Evolutionary conservation across 2,113 vertebrate species (phyloP).

Genomic region (Dipodomys merriami): DNA sequence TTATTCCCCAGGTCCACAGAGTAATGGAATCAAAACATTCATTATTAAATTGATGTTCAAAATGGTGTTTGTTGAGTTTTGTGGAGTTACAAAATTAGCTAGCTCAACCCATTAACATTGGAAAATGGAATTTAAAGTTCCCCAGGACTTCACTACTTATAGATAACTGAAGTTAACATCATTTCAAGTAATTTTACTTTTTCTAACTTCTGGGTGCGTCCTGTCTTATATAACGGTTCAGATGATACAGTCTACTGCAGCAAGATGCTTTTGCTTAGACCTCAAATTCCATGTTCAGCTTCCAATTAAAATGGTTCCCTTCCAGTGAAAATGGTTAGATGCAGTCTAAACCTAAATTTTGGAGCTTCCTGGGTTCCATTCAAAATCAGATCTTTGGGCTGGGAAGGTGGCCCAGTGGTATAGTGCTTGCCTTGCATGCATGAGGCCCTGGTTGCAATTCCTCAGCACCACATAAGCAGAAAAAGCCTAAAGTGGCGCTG

Average conservation of each 20-base stretch:
- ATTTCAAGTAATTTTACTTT: not conserved
- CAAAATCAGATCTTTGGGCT: not conserved
- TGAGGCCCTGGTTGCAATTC: too few species aligned
- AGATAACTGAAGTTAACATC: not conserved
- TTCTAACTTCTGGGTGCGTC: not conserved
- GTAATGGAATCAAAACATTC: not conserved
- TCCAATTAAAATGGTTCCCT: conserved; percentile 42
- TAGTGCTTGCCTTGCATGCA: too few species aligned
- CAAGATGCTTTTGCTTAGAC: not conserved
- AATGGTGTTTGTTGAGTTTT: not conserved
- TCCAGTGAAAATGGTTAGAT: not conserved
- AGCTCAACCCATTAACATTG: not conserved
- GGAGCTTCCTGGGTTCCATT: not conserved
- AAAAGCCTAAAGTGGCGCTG: too few species aligned
- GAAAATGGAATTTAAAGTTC: conserved; percentile 11
- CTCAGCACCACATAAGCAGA: too few species aligned
- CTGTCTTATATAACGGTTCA: not conserved
- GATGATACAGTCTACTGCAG: not conserved
- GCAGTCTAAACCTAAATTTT: not conserved
- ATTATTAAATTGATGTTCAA: not conserved
- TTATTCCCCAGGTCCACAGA: not conserved
- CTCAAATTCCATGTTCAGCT: not conserved
- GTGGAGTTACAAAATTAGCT: conserved; percentile 16
- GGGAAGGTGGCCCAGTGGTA: too few species aligned
- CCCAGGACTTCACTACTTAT: not conserved